phyloP scores from a whole-genome alignment of 2,888 invertebrate species.

The Mesorhabditis sp. region DNA sequence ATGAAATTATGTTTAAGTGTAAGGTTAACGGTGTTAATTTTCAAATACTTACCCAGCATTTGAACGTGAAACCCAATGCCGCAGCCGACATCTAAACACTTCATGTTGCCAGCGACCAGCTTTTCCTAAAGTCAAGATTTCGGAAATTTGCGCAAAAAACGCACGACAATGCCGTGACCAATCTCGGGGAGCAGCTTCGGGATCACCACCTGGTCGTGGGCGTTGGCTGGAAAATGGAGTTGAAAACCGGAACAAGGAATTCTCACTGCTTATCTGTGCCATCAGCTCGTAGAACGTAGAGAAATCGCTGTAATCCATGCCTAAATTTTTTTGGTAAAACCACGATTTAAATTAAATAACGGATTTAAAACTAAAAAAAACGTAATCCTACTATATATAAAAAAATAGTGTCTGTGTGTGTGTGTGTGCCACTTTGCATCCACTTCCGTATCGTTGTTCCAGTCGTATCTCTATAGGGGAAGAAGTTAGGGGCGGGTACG shows the following conservation, averaged over 20 bases:
- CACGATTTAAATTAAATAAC: too few relatives aligned
- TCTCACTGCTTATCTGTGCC: constrained; percentile 5
- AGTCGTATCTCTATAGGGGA: too few relatives aligned
- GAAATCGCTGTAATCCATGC: constrained; percentile 28
- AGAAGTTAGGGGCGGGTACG: too few relatives aligned
- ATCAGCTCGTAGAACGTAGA: constrained; percentile 34
- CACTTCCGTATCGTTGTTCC: too few relatives aligned
- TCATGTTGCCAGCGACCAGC: constrained; percentile 25
- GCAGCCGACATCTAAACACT: constrained; percentile 46
- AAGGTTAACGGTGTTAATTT: too few relatives aligned
- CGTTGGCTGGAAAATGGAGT: background rate
- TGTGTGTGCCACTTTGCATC: too few relatives aligned
- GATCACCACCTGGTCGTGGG: background rate
- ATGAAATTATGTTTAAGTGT: too few relatives aligned
- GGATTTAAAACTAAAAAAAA: too few relatives aligned
- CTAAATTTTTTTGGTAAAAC: constrained; percentile 7
- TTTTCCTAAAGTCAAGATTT: constrained; percentile 12
- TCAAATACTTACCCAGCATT: constrained; percentile 14
- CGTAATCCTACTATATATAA: too few relatives aligned
- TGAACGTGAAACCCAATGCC: constrained; percentile 43
- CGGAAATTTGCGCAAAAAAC: background rate
- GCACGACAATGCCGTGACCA: background rate
- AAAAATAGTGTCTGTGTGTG: too few relatives aligned
- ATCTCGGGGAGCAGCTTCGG: constrained; percentile 2
- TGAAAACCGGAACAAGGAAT: background rate